Evolutionary conservation across 2,888 invertebrate genomes (phyloP), one percentile per base, ranked within the genome.

Genomic region (Tanypteryx hageni): DNA sequence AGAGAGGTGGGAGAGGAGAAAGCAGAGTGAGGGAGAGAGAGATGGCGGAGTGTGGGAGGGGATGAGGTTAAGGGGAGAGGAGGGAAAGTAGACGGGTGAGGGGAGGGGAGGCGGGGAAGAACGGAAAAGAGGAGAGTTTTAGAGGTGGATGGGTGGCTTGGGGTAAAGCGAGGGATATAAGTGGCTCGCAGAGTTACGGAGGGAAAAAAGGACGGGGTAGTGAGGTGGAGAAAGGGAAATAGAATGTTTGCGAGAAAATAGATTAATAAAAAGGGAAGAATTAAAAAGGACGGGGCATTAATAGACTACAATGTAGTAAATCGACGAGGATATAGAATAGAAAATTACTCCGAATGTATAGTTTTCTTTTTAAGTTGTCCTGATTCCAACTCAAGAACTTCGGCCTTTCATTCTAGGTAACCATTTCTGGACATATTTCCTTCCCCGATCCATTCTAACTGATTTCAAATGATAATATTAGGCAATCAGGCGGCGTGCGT

Each of bases 1-100:
- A n/a, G 57, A n/a, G 31, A 83, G 83, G 56, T 57, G 58, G 58
- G 85, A 85, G 57, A 58, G 22, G 85, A 57, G 56, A 56, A n/a
- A 16, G 44, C n/a, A 2, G 57, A n/a, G n/a, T n/a, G n/a, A 57
- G 14, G 57, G n/a, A n/a, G n/a, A n/a, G n/a, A n/a, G 84, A 16
- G 84, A 84, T 56, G 57, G 22, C 64, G 27, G 27, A 22, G n/a
- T 68, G 68, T 11, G 76, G 16, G 68, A 68, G 27, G 27, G 3
- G 76, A 22, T 0, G n/a, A 11, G 76, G 8, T 22, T n/a, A 76
- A 76, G 5, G 76, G n/a, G 22, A 22, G 76, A 76, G 5, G 76
- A 76, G n/a, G 76, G 22, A 27, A 76, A 76, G 27, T 76, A 76
- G 1, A 27, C 10, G 76, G 76, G 27, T 76, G 27, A 44, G 44